Evolutionary conservation across 1,140 invertebrate species (phyloP), one percentile per base, ranked within the genome.

Genomic region (Nomia melanderi): DNA sequence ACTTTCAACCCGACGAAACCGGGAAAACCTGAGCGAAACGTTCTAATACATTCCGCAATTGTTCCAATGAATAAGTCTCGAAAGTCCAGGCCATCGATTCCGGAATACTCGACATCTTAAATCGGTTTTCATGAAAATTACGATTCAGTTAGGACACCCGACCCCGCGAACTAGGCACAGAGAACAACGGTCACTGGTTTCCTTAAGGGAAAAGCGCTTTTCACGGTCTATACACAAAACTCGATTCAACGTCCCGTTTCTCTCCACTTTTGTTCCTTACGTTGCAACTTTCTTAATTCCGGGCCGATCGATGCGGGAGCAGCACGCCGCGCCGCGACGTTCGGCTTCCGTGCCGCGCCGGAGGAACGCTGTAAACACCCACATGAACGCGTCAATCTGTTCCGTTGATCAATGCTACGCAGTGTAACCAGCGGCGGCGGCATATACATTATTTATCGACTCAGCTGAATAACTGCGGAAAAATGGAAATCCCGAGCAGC

Each of bases 401-500:
- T 76, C 12, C 63, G 71, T 33, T 74, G 47, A 57, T 65, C 50
- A 27, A 25, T 9, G 27, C 11, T 76, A 69, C 65, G 36, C 25
- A 69, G n/a, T 41, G 36, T 33, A 14, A 41, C 39, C 39, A n/a
- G n/a, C n/a, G n/a, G n/a, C 53, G 29, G 25, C 25, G 2, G 11
- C 11, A 20, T 36, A 67, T 75, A 63, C 53, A 75, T 75, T 75
- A 67, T 67, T 75, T 66, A 66, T 74, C 36, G 63, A 36, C 2
- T 17, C 20, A n/a, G 8, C 11, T 17, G 73, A 60, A 69, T 76
- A 69, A 76, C 73, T 60, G 54, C 27, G 41, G 44, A 69, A 76
- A 76, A 60, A 69, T 76, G 64, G 47, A 76, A 69, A 76, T 69
- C n/a, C n/a, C n/a, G n/a, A n/a, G n/a, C n/a, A n/a, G n/a, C 11